These are phyloP conservation scores for Melolontha melolontha DNA, from an alignment of 2,888 invertebrate species.

Conservation along the genomic window DNA sequence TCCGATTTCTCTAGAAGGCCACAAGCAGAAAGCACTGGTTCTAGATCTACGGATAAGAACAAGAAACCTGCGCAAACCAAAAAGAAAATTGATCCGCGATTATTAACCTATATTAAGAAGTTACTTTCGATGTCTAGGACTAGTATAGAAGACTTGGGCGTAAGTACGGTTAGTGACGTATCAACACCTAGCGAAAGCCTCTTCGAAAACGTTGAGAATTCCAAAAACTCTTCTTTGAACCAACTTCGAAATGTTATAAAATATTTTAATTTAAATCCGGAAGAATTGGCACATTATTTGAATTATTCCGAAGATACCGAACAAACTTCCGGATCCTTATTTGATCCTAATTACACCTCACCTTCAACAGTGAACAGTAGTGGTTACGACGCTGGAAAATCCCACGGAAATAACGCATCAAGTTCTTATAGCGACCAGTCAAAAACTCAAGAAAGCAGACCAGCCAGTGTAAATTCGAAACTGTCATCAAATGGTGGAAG, in stretches of 20 bases:
- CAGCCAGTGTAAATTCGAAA: neutral
- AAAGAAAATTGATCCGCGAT: constrained; percentile 58
- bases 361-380: constrained; percentile 22
- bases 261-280: constrained; percentile 54
- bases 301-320: constrained; percentile 48
- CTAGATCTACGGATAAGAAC: neutral
- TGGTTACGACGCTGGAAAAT: constrained; percentile 28
- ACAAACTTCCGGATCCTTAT: neutral
- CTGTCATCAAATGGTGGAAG: too few relatives aligned
- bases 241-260: constrained; percentile 50
- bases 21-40: constrained; percentile 14
- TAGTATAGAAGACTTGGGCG: constrained; percentile 66
- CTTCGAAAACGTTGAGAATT: constrained; percentile 64
- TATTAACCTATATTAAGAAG: constrained; percentile 66
- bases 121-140: constrained; percentile 68
- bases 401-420: constrained; percentile 1
- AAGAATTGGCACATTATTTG: constrained; percentile 51
- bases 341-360: neutral
- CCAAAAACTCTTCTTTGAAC: constrained; percentile 24
- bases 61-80: neutral
- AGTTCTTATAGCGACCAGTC: neutral
- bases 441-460: neutral
- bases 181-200: constrained; percentile 67
- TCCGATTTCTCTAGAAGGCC: constrained; percentile 10
- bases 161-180: constrained; percentile 65